These are phyloP conservation scores for Cinclus mexicanus DNA, from an alignment of 2,113 vertebrate genomes.

Conservation along the genomic window DNA sequence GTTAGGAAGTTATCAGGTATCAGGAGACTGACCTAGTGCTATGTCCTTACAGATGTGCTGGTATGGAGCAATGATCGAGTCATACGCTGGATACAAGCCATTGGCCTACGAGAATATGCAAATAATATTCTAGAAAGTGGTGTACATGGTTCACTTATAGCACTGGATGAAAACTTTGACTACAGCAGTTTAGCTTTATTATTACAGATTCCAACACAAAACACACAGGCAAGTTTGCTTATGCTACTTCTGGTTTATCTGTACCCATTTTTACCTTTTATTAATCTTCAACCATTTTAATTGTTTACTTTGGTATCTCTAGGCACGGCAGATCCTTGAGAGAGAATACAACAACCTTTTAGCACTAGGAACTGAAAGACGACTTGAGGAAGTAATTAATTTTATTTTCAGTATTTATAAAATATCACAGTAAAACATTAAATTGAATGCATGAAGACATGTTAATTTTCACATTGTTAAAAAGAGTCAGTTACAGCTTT, in stretches of 20 bases:
- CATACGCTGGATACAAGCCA: constrained; percentile 97
- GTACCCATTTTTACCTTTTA: not conserved
- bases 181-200: constrained; percentile 96
- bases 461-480: not conserved
- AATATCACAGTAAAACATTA: not conserved
- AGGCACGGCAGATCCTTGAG: constrained; percentile 99
- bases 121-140: constrained; percentile 96
- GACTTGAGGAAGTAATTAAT: constrained; percentile 92
- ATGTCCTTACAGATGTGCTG: constrained; percentile 84
- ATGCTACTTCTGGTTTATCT: not conserved
- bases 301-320: constrained; percentile 68
- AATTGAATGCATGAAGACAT: constrained; percentile 12
- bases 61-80: constrained; percentile 97
- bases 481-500: not conserved
- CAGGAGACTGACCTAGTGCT: not conserved
- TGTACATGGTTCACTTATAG: constrained; percentile 94
- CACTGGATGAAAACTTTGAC: constrained; percentile 97
- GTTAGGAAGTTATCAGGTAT: not conserved
- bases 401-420: constrained; percentile 31
- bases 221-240: constrained; percentile 84
- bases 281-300: constrained; percentile 10
- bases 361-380: constrained; percentile 94
- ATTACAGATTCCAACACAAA: constrained; percentile 97
- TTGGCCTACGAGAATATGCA: constrained; percentile 95
- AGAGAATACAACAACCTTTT: constrained; percentile 98